Conservation (phyloP, 2,888 invertebrate species). For the Eucriotettix oculatus region DNA sequence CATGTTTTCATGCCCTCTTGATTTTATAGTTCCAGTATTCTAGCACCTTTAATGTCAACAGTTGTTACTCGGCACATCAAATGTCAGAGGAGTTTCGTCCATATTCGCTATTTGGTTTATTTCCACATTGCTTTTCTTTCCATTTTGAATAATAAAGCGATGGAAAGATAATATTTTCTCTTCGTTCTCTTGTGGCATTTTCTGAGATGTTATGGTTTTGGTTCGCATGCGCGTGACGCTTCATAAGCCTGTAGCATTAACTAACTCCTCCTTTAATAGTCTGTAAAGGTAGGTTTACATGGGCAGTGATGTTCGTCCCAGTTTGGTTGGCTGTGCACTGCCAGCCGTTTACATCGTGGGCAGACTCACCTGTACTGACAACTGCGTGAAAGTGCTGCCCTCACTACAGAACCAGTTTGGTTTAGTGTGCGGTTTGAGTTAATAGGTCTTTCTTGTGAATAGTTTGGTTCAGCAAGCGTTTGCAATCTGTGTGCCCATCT, state of each 20-base stretch:
- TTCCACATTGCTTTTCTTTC: not conserved
- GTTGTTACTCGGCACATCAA: slow-evolving; percentile 4
- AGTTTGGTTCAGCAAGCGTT: too few species aligned
- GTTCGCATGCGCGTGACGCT: not conserved
- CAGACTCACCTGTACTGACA: too few species aligned
- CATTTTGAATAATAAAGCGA: slow-evolving; percentile 1
- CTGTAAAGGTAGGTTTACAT: too few species aligned
- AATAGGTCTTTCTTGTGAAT: too few species aligned
- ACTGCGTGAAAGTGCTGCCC: too few species aligned
- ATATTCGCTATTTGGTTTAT: slow-evolving; percentile 2
- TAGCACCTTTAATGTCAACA: slow-evolving; percentile 4
- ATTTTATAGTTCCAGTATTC: not conserved
- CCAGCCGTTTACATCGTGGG: too few species aligned
- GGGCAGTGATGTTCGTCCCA: too few species aligned
- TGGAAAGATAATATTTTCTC: slow-evolving; percentile 3
- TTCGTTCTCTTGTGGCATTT: slow-evolving; percentile 1
- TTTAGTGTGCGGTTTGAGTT: too few species aligned
- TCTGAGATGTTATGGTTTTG: not conserved
- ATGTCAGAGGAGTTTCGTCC: slow-evolving; percentile 4
- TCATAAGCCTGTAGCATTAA: not conserved
- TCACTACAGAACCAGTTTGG: too few species aligned
- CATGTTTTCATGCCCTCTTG: not conserved
- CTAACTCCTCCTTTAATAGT: not conserved
- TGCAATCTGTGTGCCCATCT: too few species aligned
- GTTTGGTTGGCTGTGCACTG: too few species aligned